Evolutionary conservation across 2,113 vertebrate genomes (phyloP).

Genomic region (Vidua chalybeata): DNA sequence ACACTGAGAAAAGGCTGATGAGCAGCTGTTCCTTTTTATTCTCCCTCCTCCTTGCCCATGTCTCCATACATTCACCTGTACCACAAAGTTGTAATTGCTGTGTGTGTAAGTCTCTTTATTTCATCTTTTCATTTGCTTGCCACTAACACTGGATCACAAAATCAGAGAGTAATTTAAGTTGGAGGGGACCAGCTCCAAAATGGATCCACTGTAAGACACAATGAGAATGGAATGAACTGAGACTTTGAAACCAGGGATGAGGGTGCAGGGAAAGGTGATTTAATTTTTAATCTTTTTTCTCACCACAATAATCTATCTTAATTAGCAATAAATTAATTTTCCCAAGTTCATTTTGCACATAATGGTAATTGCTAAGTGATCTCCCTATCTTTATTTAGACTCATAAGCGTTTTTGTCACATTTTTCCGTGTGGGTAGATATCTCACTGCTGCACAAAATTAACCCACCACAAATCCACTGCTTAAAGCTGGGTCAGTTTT

Average conservation of each 20-base stretch:
- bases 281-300: background rate
- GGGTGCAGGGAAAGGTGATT: background rate
- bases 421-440: background rate
- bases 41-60: background rate
- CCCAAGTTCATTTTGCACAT: background rate
- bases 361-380: background rate
- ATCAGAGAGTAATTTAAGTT: background rate
- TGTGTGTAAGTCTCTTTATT: background rate
- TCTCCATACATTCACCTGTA: background rate
- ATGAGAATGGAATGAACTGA: background rate
- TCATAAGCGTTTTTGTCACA: background rate
- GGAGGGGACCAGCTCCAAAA: background rate
- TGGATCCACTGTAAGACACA: background rate
- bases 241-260: background rate
- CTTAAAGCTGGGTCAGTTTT: background rate
- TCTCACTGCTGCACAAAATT: background rate
- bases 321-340: background rate
- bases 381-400: background rate
- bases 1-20: background rate
- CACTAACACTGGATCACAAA: background rate
- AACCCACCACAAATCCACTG: background rate
- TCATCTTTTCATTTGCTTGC: background rate
- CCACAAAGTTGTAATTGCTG: background rate
- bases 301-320: background rate
- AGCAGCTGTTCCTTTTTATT: background rate